Percentiles rank a stretch among this genome's conserved stretches.
Evolutionary conservation across 2,113 vertebrate genomes (phyloP).

Genomic region (Oryzias curvinotus): DNA sequence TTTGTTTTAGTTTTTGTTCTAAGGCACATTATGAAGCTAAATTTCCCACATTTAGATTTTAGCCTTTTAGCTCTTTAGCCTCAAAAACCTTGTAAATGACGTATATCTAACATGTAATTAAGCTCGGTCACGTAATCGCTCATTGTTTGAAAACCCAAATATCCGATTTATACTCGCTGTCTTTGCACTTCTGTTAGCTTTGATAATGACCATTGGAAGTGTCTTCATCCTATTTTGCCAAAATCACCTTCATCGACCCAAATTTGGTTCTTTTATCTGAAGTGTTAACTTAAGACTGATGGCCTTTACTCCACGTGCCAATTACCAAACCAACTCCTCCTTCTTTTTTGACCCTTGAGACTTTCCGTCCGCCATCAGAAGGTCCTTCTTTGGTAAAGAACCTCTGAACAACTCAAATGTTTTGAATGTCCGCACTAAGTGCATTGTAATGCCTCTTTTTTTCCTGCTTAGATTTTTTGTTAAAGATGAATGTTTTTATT

Average conservation of each 20-base stretch:
- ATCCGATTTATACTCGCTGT: constrained; percentile 48
- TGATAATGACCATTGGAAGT: constrained; percentile 68
- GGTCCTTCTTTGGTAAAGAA: constrained; percentile 47
- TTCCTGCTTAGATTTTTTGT: constrained; percentile 57
- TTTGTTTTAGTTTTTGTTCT: constrained; percentile 39
- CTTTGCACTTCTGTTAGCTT: constrained; percentile 69
- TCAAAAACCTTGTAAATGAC: constrained; percentile 75
- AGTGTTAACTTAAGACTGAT: constrained; percentile 50
- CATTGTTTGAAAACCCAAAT: constrained; percentile 47
- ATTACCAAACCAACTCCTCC: constrained; percentile 43
- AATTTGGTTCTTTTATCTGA: constrained; percentile 38
- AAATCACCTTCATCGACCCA: constrained; percentile 58
- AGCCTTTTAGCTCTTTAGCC: constrained; percentile 70
- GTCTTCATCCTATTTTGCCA: constrained; percentile 67
- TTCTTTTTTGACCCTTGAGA: constrained; percentile 42
- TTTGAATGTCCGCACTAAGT: constrained; percentile 81
- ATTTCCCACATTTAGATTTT: constrained; percentile 69
- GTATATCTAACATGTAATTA: constrained; percentile 69
- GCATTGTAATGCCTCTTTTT: constrained; percentile 72
- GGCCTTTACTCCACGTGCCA: constrained; percentile 73
- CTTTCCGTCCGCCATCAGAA: constrained; percentile 59
- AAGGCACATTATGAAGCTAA: constrained; percentile 66
- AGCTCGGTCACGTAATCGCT: constrained; percentile 49
- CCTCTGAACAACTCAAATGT: constrained; percentile 71
- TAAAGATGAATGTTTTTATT: constrained; percentile 68